Conservation (phyloP, 1,140 invertebrate genomes). For the Sweltsa coloradensis region DNA sequence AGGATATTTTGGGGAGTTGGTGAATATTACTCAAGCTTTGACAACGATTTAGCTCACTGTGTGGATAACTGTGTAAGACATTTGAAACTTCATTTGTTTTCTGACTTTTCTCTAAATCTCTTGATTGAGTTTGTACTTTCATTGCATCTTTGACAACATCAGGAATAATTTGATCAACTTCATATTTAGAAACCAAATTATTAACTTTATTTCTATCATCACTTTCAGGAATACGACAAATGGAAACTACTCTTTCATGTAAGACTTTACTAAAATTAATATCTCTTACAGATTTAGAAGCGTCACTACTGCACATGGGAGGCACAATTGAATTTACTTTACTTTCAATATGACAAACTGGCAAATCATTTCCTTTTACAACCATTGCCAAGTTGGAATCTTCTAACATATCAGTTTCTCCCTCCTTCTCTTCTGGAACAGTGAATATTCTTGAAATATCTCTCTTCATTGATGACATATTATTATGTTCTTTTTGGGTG, state of each 20-base stretch:
- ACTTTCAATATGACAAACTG: no score
- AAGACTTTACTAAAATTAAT: slow-evolving; percentile 41
- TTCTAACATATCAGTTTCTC: slow-evolving; percentile 24
- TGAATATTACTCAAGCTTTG: slow-evolving; percentile 5
- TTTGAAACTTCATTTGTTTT: slow-evolving; percentile 1
- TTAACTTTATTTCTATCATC: not conserved
- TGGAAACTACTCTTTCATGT: slow-evolving; percentile 54
- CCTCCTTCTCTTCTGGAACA: slow-evolving; percentile 58
- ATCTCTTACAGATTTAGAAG: slow-evolving; percentile 59
- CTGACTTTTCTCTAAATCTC: no score
- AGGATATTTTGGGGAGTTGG: not conserved
- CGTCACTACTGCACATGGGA: slow-evolving; percentile 51
- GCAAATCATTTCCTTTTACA: no score
- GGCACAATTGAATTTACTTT: no score
- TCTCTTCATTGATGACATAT: slow-evolving; percentile 46
- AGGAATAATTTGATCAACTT: no score
- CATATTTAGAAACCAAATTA: not conserved
- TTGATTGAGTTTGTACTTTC: no score
- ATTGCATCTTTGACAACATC: no score
- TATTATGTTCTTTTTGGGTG: slow-evolving; percentile 13
- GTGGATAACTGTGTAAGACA: not conserved
- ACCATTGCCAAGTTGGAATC: slow-evolving; percentile 15
- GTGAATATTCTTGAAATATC: slow-evolving; percentile 66
- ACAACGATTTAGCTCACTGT: not conserved
- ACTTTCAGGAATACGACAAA: slow-evolving; percentile 40